Evolutionary conservation across 2,797 vertebrate species (phyloP).

Genomic region (Allobates femoralis): DNA sequence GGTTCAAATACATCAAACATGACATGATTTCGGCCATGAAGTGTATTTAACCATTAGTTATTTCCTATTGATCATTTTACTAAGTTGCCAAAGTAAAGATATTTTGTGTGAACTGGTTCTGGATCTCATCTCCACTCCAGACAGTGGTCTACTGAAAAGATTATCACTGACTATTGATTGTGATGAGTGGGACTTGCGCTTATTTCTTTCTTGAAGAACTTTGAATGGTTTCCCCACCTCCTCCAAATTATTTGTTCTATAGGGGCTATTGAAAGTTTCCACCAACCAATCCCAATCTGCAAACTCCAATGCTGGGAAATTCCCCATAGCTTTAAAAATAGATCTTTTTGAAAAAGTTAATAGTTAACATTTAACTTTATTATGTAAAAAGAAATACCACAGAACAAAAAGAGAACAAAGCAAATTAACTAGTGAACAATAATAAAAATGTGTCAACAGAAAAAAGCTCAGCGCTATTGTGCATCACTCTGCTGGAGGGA

Average conservation of each 20-base stretch:
- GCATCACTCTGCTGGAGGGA: constrained; percentile 70
- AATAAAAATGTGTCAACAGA: constrained; percentile 69
- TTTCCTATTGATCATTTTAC: too few species aligned
- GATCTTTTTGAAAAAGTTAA: background rate
- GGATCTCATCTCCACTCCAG: background rate
- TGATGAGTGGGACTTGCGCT: background rate
- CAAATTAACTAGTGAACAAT: constrained; percentile 60
- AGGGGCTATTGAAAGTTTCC: background rate
- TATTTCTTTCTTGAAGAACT: background rate
- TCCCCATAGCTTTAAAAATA: background rate
- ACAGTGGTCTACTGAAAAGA: background rate
- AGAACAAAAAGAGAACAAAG: constrained; percentile 43
- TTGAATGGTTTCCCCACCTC: background rate
- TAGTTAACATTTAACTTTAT: constrained; percentile 1
- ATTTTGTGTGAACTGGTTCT: background rate
- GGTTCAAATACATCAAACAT: too few species aligned
- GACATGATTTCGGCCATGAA: too few species aligned
- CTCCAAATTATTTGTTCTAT: background rate
- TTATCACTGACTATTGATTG: background rate
- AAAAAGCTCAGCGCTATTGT: constrained; percentile 67
- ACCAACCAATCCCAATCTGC: background rate
- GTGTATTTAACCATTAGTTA: too few species aligned
- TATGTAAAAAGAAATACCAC: constrained; percentile 35
- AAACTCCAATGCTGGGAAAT: background rate
- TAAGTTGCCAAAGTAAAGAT: background rate